Evolutionary conservation across 2,113 vertebrate species (phyloP).

Genomic region (Aspidoscelis tigris): DNA sequence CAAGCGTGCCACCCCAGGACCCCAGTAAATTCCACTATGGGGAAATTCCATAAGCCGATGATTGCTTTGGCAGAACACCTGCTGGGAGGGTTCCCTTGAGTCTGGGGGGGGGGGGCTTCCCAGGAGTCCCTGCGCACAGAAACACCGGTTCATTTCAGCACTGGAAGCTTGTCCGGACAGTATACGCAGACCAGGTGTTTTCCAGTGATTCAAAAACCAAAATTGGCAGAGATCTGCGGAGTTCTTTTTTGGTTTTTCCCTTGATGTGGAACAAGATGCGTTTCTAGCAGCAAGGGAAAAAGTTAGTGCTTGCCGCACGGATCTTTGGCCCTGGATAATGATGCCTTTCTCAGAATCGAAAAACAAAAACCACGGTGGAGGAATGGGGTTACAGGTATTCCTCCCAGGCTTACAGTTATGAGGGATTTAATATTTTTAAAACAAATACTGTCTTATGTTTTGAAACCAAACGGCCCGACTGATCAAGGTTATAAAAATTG

Average conservation of each 20-base stretch:
- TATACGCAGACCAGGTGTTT: neutral
- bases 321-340: neutral
- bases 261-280: neutral
- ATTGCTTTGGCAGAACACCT: conserved; percentile 23
- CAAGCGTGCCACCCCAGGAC: neutral
- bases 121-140: neutral
- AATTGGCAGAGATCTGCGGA: neutral
- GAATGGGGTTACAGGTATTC: neutral
- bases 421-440: too few species aligned
- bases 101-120: neutral
- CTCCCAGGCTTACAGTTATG: neutral
- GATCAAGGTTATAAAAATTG: too few species aligned
- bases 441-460: too few species aligned
- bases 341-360: neutral
- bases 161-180: neutral
- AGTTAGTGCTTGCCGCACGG: too few species aligned
- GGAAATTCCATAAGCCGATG: conserved; percentile 12
- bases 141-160: neutral
- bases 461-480: too few species aligned
- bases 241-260: neutral
- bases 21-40: neutral
- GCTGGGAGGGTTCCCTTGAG: neutral
- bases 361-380: too few species aligned
- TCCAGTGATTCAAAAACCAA: neutral
- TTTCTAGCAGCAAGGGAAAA: neutral